Evolutionary conservation across 2,888 invertebrate genomes (phyloP), one percentile per base, ranked within the genome.

Genomic region (Drosophila tanythrix): DNA sequence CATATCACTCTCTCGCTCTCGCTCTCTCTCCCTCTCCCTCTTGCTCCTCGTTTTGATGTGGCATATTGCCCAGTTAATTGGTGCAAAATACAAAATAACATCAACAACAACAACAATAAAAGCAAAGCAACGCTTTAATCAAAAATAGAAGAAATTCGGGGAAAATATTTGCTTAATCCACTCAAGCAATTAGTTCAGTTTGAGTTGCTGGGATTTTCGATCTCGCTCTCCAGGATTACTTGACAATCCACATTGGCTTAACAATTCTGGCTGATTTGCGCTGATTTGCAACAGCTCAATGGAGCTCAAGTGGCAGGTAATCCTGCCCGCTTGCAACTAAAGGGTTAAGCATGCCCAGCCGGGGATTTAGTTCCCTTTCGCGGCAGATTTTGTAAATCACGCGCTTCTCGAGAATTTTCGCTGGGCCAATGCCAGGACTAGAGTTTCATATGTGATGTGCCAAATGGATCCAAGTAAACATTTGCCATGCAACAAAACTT

Each of bases 281-380:
- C 70, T 74, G 87, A 82, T 84, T 82, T 84, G 74, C 84, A 62
- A 80, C 85, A 85, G 81, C 83, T 88, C 81, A 88, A 85, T 85
- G 85, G 85, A 77, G 85, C 85, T 88, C 79, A 85, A 82, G 67
- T 72, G 64, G 68, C 85, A 85, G 85, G 85, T 88, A 88, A 85
- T 85, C 88, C 71, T 21, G 43, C 57, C 57, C 21, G 57, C 21
- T 21, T 40, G 35, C 55, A 65, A 69, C 43, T n/a, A 82, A 87
- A 88, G 85, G 85, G 85, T 85, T 87, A 85, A 87, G 74, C 79
- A 72, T 60, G 70, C 57, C 56, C 56, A 56, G 56, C 56, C 55
- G 29, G 15, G 82, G 85, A 87, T 85, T 85, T 87, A 72, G 74
- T 76, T 69, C 71, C 81, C 64, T 87, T 84, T 84, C 84, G 71